Conservation (phyloP, 2,113 vertebrate species). For the Siphamia tubifer region DNA sequence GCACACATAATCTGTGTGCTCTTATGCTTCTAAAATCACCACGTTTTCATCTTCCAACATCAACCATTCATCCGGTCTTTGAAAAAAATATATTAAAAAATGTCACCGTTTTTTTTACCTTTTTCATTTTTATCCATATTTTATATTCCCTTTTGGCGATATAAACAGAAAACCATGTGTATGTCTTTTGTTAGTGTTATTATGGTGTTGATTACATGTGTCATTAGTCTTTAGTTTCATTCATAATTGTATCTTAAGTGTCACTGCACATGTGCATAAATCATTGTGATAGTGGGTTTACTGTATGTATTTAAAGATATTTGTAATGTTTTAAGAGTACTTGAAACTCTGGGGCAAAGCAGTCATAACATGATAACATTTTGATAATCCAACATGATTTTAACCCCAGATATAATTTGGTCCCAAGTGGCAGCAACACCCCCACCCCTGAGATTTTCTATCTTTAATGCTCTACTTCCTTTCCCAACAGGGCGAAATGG, state of each 20-base stretch:
- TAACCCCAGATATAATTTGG: conserved; percentile 70
- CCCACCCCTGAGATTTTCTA: conserved; percentile 9
- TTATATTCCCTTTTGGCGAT: background rate
- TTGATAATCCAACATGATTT: conserved; percentile 61
- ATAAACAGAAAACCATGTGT: no score
- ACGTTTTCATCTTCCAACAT: background rate
- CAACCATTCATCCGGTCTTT: background rate
- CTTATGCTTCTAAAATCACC: conserved; percentile 14
- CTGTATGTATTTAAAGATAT: background rate
- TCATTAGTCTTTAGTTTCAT: no score
- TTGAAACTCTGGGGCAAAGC: conserved; percentile 28
- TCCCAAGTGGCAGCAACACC: conserved; percentile 30
- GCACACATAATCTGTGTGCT: conserved; percentile 38
- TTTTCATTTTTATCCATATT: background rate
- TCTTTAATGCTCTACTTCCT: conserved; percentile 67
- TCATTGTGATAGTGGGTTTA: background rate
- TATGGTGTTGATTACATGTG: no score
- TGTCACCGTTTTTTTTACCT: background rate
- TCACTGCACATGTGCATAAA: background rate
- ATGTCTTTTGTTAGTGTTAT: no score
- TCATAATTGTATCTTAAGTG: no score
- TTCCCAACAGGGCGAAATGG: conserved; percentile 90
- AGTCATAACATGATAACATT: conserved; percentile 39
- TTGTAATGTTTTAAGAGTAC: no score
- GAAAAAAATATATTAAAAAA: background rate